Base-by-base conservation (phyloP, 1,140 invertebrate species). In the Cotesia chilonis region DNA sequence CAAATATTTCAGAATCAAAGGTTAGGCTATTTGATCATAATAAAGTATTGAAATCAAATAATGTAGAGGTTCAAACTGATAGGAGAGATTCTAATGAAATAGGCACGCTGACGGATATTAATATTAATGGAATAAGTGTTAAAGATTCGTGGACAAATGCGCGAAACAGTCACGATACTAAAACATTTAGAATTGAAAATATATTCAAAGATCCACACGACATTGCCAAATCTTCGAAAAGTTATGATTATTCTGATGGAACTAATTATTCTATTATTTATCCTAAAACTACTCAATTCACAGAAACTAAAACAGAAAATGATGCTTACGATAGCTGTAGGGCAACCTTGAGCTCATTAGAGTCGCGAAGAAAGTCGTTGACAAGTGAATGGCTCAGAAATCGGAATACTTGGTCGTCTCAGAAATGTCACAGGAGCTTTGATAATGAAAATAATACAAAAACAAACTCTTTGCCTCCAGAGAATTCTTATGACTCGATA, bases 181-280 rank as follows among this genome's bases (percentile, higher is more conserved):
- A 73, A 41, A 75, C 76, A 36, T 84, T 83, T 38, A 78, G 81
- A 47, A 82, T 83, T 67, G 81, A 84, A 68, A 83, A 82, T 61
- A 81, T 83, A 35, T 83, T 83, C 54, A 73, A 82, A n/a, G 81
- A 83, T 60, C 77, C 81, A 9, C 77, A 72, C 41, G 57, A 57
- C 35, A 73, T 6, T 64, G 14, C 60, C 9, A 71, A 54, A 72
- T 52, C 47, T 60, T 36, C 36, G 10, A 37, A 69, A 28, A 74
- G 55, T 14, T 67, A 61, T 2, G 70, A 76, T 6, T 41, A 72
- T 17, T 47, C 67, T 37, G 20, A 59, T 37, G 63, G 35, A 4
- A 66, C 47, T 6, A 70, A 76, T 54, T 79, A 76, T 54, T 79
- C 78, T 38, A 61, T 83, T 55, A 78, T 76, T 28, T 80, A 82